These are phyloP conservation scores for Alfaro cultratus DNA, from an alignment of 2,797 vertebrate genomes.

Conservation along the genomic window DNA sequence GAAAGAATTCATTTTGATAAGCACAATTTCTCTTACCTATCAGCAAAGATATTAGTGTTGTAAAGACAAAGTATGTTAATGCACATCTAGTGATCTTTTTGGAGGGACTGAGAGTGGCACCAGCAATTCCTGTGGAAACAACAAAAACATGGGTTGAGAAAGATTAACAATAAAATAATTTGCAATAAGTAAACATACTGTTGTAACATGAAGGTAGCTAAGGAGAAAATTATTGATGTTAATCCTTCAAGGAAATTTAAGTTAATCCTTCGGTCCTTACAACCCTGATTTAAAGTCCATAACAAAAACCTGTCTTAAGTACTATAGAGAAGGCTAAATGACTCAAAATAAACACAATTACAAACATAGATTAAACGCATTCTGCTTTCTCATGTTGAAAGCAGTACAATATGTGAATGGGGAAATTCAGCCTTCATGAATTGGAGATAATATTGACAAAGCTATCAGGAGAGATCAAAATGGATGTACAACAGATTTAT, in stretches of 20 bases:
- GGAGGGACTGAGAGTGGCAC: conserved; percentile 1
- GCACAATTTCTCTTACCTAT: neutral
- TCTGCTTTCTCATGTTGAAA: neutral
- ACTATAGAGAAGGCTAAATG: neutral
- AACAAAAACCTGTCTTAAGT: neutral
- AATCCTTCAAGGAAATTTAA: neutral
- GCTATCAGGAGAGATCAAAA: neutral
- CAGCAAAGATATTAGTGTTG: neutral
- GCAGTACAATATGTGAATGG: neutral
- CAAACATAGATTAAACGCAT: neutral
- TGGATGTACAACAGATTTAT: neutral
- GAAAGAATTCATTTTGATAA: neutral
- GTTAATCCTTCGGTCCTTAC: neutral
- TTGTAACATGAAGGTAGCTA: neutral
- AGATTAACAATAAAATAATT: neutral
- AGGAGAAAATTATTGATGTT: neutral
- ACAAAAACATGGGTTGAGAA: neutral
- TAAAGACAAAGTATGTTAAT: neutral
- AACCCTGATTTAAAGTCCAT: neutral
- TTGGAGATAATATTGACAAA: neutral
- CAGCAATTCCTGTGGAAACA: neutral
- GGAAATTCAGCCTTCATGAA: neutral
- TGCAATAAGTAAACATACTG: neutral
- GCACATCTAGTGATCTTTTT: neutral
- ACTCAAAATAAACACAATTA: neutral